Base-by-base conservation (phyloP, 2,797 vertebrate species). In the Tapirus indicus region DNA sequence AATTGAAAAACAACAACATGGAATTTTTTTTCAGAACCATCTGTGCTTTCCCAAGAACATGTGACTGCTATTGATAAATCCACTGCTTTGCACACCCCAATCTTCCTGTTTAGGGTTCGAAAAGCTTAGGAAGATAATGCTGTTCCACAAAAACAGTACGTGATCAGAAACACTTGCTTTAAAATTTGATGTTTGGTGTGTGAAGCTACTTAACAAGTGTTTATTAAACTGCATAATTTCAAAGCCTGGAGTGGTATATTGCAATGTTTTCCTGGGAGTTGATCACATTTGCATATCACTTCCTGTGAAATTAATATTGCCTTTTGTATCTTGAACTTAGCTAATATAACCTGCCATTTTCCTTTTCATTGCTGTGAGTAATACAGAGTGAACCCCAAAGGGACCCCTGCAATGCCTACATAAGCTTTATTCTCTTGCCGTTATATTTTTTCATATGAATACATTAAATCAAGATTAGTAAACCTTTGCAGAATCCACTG, bases 221-320 rank as follows among this genome's bases (percentile, higher is more conserved):
- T 99, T 99, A 98, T 99, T 99, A 98, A 99, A 99, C 98, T 98
- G 98, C 97, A 98, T 98, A 98, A 99, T 98, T 99, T 98, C 98
- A 99, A 98, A 98, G 98, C 96, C 88, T 96, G 79, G 97, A 99
- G 98, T 99, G 98, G 98, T 99, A 98, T 98, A 98, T 98, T 98
- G 98, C 98, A 98, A 97, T 98, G 91, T 98, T 98, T 98, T 98
- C 98, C 98, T 93, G 94, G 97, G 98, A 98, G 98, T 97, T 98
- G 98, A 97, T 98, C 98, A 98, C 52, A 99, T 98, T 98, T 98
- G 97, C 98, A 98, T 98, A 98, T 96, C 78, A 97, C 87, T 97
- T 97, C 92, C 96, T 97, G 52, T 93, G 97, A 98, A 98, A 98
- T 98, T 97, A 98, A 98, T 98, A 98, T 98, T 98, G 98, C 92